phyloP scores from a whole-genome alignment of 2,797 vertebrate species.

The Clamator glandarius region DNA sequence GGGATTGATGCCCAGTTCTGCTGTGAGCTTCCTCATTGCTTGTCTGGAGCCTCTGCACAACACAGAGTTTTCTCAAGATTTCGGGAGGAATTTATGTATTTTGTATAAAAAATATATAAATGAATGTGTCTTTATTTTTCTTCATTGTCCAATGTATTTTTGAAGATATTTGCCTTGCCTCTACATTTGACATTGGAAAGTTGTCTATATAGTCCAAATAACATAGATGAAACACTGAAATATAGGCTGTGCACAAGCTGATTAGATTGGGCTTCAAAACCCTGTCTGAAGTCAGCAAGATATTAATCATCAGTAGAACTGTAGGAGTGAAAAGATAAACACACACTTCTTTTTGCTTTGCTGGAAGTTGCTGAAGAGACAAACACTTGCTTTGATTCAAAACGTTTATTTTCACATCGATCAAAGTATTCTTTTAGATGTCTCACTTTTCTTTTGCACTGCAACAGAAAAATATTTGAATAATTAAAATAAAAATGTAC shows the following conservation, averaged over 20 bases:
- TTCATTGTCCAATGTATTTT: neutral
- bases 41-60: neutral
- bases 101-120: too few species aligned
- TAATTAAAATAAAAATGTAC: neutral
- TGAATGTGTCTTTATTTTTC: too few species aligned
- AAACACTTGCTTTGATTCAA: neutral
- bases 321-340: neutral
- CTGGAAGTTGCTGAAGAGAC: neutral
- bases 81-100: neutral
- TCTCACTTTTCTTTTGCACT: neutral
- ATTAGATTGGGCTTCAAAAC: neutral
- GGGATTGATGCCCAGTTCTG: neutral
- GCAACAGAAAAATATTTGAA: neutral
- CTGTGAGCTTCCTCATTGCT: neutral
- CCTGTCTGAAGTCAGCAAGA: neutral
- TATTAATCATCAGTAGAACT: neutral
- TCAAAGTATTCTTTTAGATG: neutral
- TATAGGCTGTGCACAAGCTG: neutral
- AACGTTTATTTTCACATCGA: neutral
- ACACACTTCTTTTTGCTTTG: neutral
- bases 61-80: neutral
- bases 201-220: neutral
- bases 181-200: neutral
- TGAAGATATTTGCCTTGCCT: neutral
- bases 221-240: neutral